Evolutionary conservation across 2,888 invertebrate species (phyloP).

Genomic region (Seira sanloemensis): DNA sequence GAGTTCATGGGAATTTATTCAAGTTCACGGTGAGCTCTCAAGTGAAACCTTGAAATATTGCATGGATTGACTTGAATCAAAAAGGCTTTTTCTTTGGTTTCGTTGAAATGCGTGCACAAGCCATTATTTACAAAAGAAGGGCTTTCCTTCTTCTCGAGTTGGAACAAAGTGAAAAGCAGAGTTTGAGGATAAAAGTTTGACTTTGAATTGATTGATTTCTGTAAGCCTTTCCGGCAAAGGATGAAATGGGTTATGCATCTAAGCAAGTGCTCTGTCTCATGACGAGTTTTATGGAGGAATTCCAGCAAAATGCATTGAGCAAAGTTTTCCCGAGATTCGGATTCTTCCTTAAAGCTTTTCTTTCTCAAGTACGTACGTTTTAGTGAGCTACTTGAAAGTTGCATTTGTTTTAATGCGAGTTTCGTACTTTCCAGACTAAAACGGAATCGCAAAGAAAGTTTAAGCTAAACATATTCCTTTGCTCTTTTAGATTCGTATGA

Average conservation of each 20-base stretch:
- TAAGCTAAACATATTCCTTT: too few species aligned
- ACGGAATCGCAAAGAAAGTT: too few species aligned
- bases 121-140: constrained; percentile 14
- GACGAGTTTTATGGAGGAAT: constrained; percentile 32
- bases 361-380: neutral
- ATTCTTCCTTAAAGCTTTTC: too few species aligned
- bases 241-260: constrained; percentile 39
- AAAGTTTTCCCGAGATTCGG: too few species aligned
- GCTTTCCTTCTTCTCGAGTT: neutral
- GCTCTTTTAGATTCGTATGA: too few species aligned
- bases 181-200: constrained; percentile 33
- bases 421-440: too few species aligned
- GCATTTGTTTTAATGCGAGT: too few species aligned
- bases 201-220: constrained; percentile 53
- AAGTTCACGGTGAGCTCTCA: constrained; percentile 37
- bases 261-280: constrained; percentile 29
- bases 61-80: constrained; percentile 30
- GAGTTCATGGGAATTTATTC: constrained; percentile 20
- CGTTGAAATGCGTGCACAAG: neutral
- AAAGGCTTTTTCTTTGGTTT: neutral
- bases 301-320: constrained; percentile 18
- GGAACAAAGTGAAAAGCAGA: constrained; percentile 17
- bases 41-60: constrained; percentile 37
- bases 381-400: neutral
- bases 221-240: constrained; percentile 18